Conservation (phyloP, 2,888 invertebrate genomes). For the Clivina fossor region DNA sequence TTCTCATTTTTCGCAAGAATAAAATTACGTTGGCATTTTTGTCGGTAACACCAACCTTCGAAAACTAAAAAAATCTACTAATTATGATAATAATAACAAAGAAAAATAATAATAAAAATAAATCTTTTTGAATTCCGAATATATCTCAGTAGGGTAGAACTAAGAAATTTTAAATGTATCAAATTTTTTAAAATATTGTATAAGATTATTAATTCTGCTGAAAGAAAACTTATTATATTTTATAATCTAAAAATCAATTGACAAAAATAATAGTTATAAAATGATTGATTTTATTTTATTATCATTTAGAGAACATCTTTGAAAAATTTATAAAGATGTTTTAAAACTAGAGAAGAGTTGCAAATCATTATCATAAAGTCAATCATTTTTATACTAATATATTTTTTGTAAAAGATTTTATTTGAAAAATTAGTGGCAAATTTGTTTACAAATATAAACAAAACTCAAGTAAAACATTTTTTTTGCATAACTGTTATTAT, state of each 20-base stretch:
- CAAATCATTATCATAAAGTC: background rate
- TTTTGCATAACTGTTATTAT: background rate
- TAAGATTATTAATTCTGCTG: no score
- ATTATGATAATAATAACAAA: conserved; percentile 23
- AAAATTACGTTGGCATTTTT: conserved; percentile 19
- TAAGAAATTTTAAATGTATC: conserved; percentile 27
- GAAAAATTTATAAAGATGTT: no score
- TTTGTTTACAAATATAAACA: conserved; percentile 12
- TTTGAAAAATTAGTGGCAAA: background rate
- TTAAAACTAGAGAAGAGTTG: background rate
- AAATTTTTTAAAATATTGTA: conserved; percentile 26
- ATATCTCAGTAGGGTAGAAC: conserved; percentile 20
- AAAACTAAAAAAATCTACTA: conserved; percentile 10
- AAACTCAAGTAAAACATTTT: conserved; percentile 4
- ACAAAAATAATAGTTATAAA: conserved; percentile 11
- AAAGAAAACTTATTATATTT: no score
- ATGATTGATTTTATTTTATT: conserved; percentile 19
- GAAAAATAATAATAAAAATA: conserved; percentile 23
- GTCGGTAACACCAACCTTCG: conserved; percentile 26
- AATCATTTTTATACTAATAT: background rate
- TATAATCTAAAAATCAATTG: conserved; percentile 15
- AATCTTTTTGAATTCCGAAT: conserved; percentile 25
- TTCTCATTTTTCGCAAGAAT: background rate
- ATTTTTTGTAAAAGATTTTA: background rate
- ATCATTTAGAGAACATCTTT: no score